Percentiles rank a stretch among this genome's conserved stretches.
These are phyloP conservation scores for Brachymystax lenok DNA, from an alignment of 2,797 vertebrate species.

Conservation along the genomic window DNA sequence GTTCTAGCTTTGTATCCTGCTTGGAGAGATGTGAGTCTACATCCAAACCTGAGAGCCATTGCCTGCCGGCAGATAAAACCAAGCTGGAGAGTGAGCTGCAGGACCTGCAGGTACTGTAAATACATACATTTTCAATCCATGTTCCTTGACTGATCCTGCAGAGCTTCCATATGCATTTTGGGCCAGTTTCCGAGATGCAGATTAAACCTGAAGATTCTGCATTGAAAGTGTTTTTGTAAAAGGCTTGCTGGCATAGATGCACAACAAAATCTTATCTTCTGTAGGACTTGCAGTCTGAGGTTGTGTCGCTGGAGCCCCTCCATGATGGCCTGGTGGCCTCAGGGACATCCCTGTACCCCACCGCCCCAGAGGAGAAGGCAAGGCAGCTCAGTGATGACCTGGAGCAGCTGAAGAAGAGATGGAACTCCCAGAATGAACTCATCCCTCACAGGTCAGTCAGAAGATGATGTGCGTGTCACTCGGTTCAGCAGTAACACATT, in stretches of 20 bases:
- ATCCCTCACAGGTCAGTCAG: constrained; percentile 83
- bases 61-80: constrained; percentile 82
- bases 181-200: background rate
- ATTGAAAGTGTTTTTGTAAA: background rate
- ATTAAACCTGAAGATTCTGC: background rate
- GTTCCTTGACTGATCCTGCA: background rate
- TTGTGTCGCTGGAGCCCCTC: constrained; percentile 67
- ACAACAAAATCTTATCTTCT: constrained; percentile 10
- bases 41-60: constrained; percentile 68
- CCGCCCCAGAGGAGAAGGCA: constrained; percentile 77
- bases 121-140: background rate
- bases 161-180: background rate
- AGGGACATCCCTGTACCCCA: constrained; percentile 75
- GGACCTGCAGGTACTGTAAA: constrained; percentile 77
- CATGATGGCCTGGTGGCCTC: constrained; percentile 76
- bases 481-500: background rate
- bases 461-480: background rate
- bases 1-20: constrained; percentile 81
- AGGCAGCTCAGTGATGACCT: constrained; percentile 76
- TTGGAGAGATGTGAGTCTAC: constrained; percentile 84
- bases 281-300: constrained; percentile 81
- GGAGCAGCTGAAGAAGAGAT: constrained; percentile 76
- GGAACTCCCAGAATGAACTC: constrained; percentile 71
- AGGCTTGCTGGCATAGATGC: too few species aligned
- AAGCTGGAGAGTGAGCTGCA: constrained; percentile 86